Evolutionary conservation across 2,113 vertebrate genomes (phyloP).

Genomic region (Psephotus haematonotus): DNA sequence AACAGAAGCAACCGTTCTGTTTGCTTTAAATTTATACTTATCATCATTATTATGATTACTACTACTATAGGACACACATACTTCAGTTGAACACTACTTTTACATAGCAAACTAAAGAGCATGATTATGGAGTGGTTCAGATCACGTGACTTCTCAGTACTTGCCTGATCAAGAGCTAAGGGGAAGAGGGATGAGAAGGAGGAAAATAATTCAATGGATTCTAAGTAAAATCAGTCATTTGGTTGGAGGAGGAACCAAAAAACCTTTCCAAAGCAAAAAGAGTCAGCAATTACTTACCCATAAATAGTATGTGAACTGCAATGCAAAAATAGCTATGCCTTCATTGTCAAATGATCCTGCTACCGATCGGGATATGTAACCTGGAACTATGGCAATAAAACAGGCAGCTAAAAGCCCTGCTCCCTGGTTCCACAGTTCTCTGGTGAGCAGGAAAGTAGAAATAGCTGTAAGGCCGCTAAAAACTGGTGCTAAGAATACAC

Average conservation of each 20-base stretch:
- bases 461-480: slow-evolving; percentile 98
- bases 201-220: slow-evolving; percentile 25
- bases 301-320: slow-evolving; percentile 99
- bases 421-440: slow-evolving; percentile 98
- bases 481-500: slow-evolving; percentile 95
- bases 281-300: slow-evolving; percentile 86
- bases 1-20: not conserved
- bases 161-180: slow-evolving; percentile 22
- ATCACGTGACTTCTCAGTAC: slow-evolving; percentile 1
- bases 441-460: slow-evolving; percentile 97
- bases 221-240: slow-evolving; percentile 43
- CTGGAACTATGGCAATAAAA: slow-evolving; percentile 98
- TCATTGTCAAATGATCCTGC: slow-evolving; percentile 99
- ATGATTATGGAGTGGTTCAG: not conserved
- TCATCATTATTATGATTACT: not conserved
- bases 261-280: slow-evolving; percentile 8
- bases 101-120: not conserved
- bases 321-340: slow-evolving; percentile 99
- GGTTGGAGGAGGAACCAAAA: slow-evolving; percentile 5
- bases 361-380: slow-evolving; percentile 98
- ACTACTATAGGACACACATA: not conserved
- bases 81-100: not conserved
- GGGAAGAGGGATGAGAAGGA: slow-evolving; percentile 21
- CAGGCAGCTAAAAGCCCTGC: slow-evolving; percentile 97
- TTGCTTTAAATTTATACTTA: not conserved